These are phyloP conservation scores for Tringa solitaria DNA, from an alignment of 2,113 vertebrate species.

Conservation along the genomic window DNA sequence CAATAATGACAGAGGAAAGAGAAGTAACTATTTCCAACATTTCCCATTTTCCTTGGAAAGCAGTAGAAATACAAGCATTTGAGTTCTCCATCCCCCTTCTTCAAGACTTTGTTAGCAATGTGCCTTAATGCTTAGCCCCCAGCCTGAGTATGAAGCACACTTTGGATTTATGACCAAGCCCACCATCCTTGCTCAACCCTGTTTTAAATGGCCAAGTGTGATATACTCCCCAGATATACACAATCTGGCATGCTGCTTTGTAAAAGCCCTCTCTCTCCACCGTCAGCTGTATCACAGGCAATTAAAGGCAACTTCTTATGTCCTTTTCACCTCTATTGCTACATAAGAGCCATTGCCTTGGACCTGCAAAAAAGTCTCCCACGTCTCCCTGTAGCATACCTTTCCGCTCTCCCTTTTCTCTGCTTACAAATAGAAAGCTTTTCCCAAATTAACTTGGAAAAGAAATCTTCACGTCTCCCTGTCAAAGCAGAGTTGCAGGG, in stretches of 20 bases:
- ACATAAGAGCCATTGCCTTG: neutral
- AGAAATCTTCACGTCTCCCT: neutral
- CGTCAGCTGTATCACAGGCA: neutral
- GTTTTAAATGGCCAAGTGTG: neutral
- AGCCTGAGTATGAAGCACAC: neutral
- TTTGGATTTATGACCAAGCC: neutral
- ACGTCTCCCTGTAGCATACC: neutral
- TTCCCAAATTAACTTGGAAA: neutral
- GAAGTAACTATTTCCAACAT: neutral
- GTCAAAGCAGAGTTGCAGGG: neutral
- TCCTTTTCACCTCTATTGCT: neutral
- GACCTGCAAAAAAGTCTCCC: neutral
- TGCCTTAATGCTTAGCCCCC: neutral
- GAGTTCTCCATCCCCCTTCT: neutral
- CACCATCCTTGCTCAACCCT: neutral
- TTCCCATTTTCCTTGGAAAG: neutral
- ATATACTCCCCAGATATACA: neutral
- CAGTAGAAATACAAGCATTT: neutral
- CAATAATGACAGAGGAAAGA: neutral
- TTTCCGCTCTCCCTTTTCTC: neutral
- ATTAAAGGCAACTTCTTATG: neutral
- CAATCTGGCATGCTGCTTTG: neutral
- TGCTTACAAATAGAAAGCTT: neutral
- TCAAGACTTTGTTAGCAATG: neutral
- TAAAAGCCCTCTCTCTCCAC: neutral